Evolutionary conservation across 2,888 invertebrate genomes (phyloP).

Genomic region (Nematopogon swammerdamellus): DNA sequence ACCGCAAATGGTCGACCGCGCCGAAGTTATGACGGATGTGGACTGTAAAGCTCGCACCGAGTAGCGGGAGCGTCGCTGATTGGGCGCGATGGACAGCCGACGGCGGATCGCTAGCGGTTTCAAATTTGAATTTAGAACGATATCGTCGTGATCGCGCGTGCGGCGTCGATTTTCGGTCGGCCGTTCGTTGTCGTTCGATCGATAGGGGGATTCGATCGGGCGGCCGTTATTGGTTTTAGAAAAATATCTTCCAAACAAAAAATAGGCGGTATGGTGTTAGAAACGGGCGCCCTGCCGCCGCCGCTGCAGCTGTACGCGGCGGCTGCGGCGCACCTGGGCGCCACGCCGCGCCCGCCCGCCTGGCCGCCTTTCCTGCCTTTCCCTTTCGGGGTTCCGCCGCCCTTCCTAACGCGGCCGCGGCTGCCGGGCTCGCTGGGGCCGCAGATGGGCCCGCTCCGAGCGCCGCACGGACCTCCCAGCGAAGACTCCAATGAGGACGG

Average conservation of each 20-base stretch:
- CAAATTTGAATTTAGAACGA: not conserved
- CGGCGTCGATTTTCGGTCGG: not conserved
- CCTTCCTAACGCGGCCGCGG: slow-evolving; percentile 48
- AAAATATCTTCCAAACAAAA: not conserved
- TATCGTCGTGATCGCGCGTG: not conserved
- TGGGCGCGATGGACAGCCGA: not conserved
- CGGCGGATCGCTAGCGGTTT: not conserved
- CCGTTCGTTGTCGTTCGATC: not conserved
- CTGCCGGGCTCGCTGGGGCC: slow-evolving; percentile 31
- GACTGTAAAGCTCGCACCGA: not conserved
- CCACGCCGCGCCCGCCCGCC: slow-evolving; percentile 47
- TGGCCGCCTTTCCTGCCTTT: slow-evolving; percentile 62
- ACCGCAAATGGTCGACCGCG: not conserved
- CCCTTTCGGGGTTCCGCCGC: slow-evolving; percentile 54
- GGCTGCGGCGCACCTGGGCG: slow-evolving; percentile 57
- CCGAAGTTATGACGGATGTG: not conserved
- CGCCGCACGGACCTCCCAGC: slow-evolving; percentile 50
- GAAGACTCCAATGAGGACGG: slow-evolving; percentile 56
- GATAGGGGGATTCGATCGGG: not conserved
- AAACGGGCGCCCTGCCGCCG: slow-evolving; percentile 63
- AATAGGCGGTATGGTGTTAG: slow-evolving; percentile 58
- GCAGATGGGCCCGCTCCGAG: slow-evolving; percentile 22
- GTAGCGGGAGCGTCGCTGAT: not conserved
- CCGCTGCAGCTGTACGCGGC: slow-evolving; percentile 69
- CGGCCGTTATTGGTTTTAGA: not conserved